phyloP scores from a whole-genome alignment of 2,888 invertebrate species.

The Acrobasis suavella region DNA sequence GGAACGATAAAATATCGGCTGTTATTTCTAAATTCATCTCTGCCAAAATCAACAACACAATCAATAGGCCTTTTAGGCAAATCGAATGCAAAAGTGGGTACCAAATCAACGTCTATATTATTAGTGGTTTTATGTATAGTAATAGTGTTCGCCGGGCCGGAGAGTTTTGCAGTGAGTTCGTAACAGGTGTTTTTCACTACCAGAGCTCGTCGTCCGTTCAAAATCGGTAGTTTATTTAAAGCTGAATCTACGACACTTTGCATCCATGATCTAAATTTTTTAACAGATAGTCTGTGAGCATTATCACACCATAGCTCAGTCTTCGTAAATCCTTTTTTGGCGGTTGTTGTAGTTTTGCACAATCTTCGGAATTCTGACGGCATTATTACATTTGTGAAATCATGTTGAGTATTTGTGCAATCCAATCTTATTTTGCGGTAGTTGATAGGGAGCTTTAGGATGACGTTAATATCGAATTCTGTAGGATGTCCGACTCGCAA shows the following conservation, averaged over 20 bases:
- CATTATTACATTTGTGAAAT: constrained; percentile 52
- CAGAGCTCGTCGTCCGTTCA: constrained; percentile 45
- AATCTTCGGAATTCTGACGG: constrained; percentile 61
- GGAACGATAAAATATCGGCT: constrained; percentile 59
- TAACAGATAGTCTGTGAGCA: constrained; percentile 45
- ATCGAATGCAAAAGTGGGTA: constrained; percentile 56
- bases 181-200: constrained; percentile 42
- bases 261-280: constrained; percentile 55
- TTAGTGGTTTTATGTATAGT: constrained; percentile 45
- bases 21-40: constrained; percentile 38
- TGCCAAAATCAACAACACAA: constrained; percentile 49
- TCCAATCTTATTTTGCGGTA: constrained; percentile 51
- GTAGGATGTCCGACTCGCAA: constrained; percentile 59
- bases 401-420: constrained; percentile 40
- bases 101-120: constrained; percentile 59
- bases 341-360: constrained; percentile 44
- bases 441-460: constrained; percentile 52
- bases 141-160: constrained; percentile 61
- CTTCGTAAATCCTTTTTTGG: constrained; percentile 49
- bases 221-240: constrained; percentile 45
- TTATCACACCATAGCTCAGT: constrained; percentile 57
- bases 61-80: constrained; percentile 47
- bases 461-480: constrained; percentile 61
- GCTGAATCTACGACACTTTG: constrained; percentile 57
- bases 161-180: constrained; percentile 47